A percentile compares a stretch with the other conserved stretches of the same genome.
Evolutionary conservation across 2,797 vertebrate species (phyloP).

Genomic region (Diplodus puntazzo): DNA sequence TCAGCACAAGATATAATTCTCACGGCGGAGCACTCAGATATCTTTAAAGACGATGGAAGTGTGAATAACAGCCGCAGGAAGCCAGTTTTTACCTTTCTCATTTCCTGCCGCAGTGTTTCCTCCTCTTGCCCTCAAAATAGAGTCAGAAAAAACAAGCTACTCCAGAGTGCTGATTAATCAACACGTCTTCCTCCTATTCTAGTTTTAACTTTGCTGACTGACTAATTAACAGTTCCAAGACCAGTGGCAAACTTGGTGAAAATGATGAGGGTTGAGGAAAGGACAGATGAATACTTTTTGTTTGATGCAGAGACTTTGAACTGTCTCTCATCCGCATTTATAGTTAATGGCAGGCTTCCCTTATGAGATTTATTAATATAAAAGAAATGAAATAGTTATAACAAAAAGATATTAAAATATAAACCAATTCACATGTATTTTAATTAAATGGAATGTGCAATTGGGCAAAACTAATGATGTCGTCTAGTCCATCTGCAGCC

Average conservation of each 20-base stretch:
- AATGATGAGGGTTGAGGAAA: background rate
- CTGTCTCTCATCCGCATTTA: no score
- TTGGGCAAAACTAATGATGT: background rate
- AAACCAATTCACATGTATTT: background rate
- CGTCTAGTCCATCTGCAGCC: background rate
- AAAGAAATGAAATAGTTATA: background rate
- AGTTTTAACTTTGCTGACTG: constrained; percentile 1
- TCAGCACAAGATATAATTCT: constrained; percentile 12
- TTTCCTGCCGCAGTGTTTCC: constrained; percentile 13
- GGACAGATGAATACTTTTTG: no score
- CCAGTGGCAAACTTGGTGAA: background rate
- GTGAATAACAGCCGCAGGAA: constrained; percentile 6
- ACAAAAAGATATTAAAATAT: background rate
- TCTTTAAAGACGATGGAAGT: background rate
- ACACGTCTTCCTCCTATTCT: constrained; percentile 3
- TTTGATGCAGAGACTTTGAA: no score
- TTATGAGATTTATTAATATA: background rate
- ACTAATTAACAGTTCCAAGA: background rate
- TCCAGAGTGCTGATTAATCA: constrained; percentile 13
- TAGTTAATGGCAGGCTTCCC: no score
- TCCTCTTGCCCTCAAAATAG: constrained; percentile 24
- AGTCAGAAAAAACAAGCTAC: constrained; percentile 15
- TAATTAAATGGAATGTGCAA: rapidly evolving
- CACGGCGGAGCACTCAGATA: background rate
- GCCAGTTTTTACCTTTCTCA: background rate